Evolutionary conservation across 2,797 vertebrate genomes (phyloP).

Genomic region (Bryconaethiops microstoma): DNA sequence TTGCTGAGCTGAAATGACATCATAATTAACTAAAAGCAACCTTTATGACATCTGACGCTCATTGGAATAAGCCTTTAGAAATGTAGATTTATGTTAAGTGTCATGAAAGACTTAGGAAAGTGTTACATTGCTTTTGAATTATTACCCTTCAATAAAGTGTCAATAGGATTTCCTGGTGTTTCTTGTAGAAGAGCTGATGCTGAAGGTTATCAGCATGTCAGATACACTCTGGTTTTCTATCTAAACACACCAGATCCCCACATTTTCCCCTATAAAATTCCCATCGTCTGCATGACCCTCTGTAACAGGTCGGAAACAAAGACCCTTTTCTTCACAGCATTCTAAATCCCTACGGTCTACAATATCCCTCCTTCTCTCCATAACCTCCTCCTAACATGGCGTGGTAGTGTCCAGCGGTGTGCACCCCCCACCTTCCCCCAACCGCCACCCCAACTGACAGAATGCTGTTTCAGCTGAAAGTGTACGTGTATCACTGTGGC

Average conservation of each 20-base stretch:
- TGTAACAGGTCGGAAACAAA: constrained; percentile 11
- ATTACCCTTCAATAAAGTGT: too few relatives aligned
- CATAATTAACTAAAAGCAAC: too few relatives aligned
- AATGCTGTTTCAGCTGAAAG: constrained; percentile 73
- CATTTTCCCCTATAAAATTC: constrained; percentile 25
- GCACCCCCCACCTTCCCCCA: constrained; percentile 27
- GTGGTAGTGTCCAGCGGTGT: constrained; percentile 34
- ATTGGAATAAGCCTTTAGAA: too few relatives aligned
- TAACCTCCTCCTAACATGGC: not conserved
- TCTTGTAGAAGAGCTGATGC: too few relatives aligned
- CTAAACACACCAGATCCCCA: not conserved
- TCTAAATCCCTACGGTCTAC: constrained; percentile 27
- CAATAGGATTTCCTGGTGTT: too few relatives aligned
- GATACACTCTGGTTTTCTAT: not conserved
- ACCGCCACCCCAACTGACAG: not conserved
- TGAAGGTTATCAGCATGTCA: not conserved
- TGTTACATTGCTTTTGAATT: too few relatives aligned
- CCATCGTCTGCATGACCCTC: constrained; percentile 27
- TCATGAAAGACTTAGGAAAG: too few relatives aligned
- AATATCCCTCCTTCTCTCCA: not conserved
- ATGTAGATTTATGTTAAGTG: too few relatives aligned
- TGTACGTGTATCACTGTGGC: constrained; percentile 51
- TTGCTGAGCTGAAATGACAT: too few relatives aligned
- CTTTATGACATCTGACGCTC: too few relatives aligned
- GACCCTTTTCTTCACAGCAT: constrained; percentile 35